Percentiles rank a stretch among this genome's conserved stretches.
Conservation (phyloP, 2,888 invertebrate species). For the Watsonalla cultraria region DNA sequence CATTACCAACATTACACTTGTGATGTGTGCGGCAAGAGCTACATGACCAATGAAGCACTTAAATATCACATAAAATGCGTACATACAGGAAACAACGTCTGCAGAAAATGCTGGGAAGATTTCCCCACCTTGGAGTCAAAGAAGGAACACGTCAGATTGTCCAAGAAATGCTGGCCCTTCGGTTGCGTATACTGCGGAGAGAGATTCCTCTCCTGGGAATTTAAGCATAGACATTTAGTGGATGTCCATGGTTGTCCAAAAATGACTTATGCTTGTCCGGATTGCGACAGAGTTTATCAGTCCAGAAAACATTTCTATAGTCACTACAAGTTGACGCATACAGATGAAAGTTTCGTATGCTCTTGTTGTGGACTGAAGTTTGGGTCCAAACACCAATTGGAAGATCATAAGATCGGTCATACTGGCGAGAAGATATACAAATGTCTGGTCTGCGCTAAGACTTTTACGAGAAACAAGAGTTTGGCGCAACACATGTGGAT, state of each 20-base stretch:
- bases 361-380: slow-evolving; percentile 54
- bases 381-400: slow-evolving; percentile 36
- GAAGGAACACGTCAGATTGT: slow-evolving; percentile 41
- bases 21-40: slow-evolving; percentile 57
- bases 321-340: slow-evolving; percentile 53
- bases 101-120: slow-evolving; percentile 58
- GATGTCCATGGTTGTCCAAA: slow-evolving; percentile 40
- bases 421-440: slow-evolving; percentile 65
- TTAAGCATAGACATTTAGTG: slow-evolving; percentile 50
- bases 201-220: slow-evolving; percentile 59
- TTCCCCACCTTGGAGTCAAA: slow-evolving; percentile 45
- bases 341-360: slow-evolving; percentile 48
- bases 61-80: slow-evolving; percentile 53
- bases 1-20: slow-evolving; percentile 61
- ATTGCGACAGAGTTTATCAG: slow-evolving; percentile 43
- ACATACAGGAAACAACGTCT: slow-evolving; percentile 47
- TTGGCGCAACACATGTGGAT: slow-evolving; percentile 65
- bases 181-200: slow-evolving; percentile 54
- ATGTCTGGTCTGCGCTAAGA: slow-evolving; percentile 68
- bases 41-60: slow-evolving; percentile 50
- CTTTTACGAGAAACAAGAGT: slow-evolving; percentile 68
- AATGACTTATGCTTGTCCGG: slow-evolving; percentile 47
- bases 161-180: slow-evolving; percentile 52
- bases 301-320: slow-evolving; percentile 48
- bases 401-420: slow-evolving; percentile 67